These are phyloP conservation scores for Sterrhoptilus dennistouni DNA, from an alignment of 2,113 vertebrate species.

Conservation along the genomic window DNA sequence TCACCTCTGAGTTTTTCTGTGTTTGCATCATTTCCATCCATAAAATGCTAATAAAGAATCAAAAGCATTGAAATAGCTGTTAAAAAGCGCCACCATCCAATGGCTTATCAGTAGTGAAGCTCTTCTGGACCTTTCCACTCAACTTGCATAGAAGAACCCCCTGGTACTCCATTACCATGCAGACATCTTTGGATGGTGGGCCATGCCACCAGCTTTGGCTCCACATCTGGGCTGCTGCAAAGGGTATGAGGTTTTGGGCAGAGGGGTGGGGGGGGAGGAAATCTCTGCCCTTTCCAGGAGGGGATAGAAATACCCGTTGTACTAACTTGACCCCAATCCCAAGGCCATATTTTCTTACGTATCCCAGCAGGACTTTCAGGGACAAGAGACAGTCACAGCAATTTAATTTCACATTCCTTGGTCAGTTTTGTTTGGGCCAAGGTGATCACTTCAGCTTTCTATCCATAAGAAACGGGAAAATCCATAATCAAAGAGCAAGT, in stretches of 20 bases:
- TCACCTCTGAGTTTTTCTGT: not conserved
- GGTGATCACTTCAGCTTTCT: not conserved
- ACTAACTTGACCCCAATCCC: not conserved
- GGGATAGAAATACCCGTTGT: not conserved
- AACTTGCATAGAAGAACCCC: fast-evolving
- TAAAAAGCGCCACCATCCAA: not conserved
- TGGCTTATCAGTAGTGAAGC: not conserved
- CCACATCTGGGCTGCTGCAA: not conserved
- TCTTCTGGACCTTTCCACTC: not conserved
- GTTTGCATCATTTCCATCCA: not conserved
- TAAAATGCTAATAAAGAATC: not conserved
- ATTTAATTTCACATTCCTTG: not conserved
- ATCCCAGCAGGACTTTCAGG: not conserved
- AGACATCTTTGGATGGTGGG: not conserved
- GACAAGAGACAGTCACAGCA: not conserved
- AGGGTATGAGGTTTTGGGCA: not conserved
- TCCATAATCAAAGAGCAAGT: not conserved
- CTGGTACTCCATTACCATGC: not conserved
- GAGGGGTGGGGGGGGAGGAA: no score
- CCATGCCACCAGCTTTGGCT: not conserved
- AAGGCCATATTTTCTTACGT: not conserved
- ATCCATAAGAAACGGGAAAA: not conserved
- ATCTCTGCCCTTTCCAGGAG: not conserved
- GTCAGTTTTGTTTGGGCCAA: not conserved
- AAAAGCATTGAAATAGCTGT: not conserved